Evolutionary conservation across 2,113 vertebrate genomes (phyloP).

Genomic region (Leptobrachium leishanense): DNA sequence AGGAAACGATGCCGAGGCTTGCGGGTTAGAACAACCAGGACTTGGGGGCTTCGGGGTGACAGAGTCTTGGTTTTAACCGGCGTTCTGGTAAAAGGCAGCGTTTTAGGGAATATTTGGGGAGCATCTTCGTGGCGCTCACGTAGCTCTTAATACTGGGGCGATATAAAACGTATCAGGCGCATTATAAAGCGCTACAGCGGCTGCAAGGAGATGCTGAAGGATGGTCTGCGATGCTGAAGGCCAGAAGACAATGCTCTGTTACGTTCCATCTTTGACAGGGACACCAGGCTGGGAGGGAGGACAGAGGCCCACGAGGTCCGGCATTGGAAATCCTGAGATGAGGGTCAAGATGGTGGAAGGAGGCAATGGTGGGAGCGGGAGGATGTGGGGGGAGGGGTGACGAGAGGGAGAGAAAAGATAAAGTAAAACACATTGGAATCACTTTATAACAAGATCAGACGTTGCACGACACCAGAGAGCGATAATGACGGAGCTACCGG

Average conservation of each 20-base stretch:
- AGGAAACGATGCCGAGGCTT: no score
- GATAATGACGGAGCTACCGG: constrained; percentile 14
- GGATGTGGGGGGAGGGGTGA: constrained; percentile 34
- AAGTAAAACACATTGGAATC: neutral
- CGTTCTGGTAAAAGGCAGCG: neutral
- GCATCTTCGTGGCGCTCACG: neutral
- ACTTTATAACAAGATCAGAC: neutral
- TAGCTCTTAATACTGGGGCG: neutral
- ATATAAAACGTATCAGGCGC: constrained; percentile 40
- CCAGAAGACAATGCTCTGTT: constrained; percentile 42
- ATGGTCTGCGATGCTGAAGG: constrained; percentile 51
- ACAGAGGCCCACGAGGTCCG: constrained; percentile 47
- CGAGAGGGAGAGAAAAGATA: constrained; percentile 46
- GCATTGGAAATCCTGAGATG: constrained; percentile 18
- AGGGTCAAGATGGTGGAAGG: no score
- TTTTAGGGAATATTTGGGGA: neutral
- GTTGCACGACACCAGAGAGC: neutral
- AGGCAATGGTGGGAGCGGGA: constrained; percentile 15
- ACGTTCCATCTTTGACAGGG: constrained; percentile 56
- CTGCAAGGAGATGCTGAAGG: constrained; percentile 52
- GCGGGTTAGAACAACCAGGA: no score
- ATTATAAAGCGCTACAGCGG: constrained; percentile 52
- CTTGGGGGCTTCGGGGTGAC: neutral
- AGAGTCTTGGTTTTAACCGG: no score
- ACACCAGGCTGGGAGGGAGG: neutral